Conservation (phyloP, 2,113 vertebrate genomes). For the Electrona antarctica region DNA sequence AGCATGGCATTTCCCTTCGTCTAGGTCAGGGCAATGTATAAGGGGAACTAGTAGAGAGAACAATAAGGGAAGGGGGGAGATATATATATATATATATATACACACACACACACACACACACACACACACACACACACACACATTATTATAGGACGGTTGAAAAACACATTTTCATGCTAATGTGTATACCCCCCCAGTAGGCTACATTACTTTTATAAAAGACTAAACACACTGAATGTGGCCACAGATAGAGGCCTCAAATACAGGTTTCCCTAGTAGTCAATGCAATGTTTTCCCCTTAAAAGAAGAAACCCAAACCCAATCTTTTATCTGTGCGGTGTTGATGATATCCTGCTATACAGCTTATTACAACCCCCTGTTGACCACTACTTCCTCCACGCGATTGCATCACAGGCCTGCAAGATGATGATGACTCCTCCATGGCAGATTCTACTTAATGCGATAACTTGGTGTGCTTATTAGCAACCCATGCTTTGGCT, state of each 20-base stretch:
- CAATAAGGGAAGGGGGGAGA: too few species aligned
- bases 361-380: conserved; percentile 10
- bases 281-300: background rate
- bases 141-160: too few species aligned
- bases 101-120: too few species aligned
- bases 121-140: too few species aligned
- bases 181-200: too few species aligned
- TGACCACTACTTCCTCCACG: conserved; percentile 29
- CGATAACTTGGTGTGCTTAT: background rate
- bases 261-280: too few species aligned
- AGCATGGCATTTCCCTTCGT: conserved; percentile 27
- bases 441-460: conserved; percentile 33
- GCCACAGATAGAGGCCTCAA: too few species aligned
- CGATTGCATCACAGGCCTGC: conserved; percentile 52
- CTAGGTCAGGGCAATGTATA: background rate
- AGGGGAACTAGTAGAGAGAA: background rate
- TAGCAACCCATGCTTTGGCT: background rate
- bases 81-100: too few species aligned
- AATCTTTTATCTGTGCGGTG: background rate
- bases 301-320: too few species aligned
- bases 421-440: conserved; percentile 29
- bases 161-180: too few species aligned
- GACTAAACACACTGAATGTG: too few species aligned
- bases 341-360: conserved; percentile 8
- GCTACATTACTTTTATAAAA: too few species aligned